Percentiles rank a stretch among this genome's conserved stretches.
Conservation (phyloP, 2,797 vertebrate genomes). For the Malacoraja senta region DNA sequence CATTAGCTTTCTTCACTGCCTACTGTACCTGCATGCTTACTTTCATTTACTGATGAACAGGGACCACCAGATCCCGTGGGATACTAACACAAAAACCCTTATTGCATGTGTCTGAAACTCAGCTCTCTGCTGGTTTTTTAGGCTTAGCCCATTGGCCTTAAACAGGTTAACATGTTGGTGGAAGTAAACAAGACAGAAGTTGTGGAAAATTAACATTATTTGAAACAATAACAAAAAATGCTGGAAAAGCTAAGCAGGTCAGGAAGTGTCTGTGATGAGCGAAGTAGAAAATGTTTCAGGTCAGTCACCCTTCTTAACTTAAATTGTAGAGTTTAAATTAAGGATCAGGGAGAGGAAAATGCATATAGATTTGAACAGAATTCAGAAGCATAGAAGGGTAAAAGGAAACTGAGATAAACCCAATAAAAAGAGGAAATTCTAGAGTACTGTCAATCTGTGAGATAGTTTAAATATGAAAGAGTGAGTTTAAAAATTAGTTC, state of each 20-base stretch:
- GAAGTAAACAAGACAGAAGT: background rate
- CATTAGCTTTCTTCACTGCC: too few species aligned
- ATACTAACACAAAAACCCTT: background rate
- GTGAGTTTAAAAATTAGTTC: background rate
- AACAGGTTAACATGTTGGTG: background rate
- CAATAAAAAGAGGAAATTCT: background rate
- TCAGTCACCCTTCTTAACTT: background rate
- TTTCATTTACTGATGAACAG: too few species aligned
- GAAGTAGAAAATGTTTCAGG: too few species aligned
- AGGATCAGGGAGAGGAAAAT: background rate
- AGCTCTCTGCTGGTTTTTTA: too few species aligned
- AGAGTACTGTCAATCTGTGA: background rate
- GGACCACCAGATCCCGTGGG: background rate
- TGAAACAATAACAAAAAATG: too few species aligned
- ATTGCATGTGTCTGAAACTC: too few species aligned
- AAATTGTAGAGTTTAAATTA: background rate
- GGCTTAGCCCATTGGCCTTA: background rate
- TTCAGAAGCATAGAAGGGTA: background rate
- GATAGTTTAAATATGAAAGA: background rate
- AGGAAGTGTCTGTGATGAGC: too few species aligned
- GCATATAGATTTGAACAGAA: background rate
- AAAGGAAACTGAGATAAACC: background rate
- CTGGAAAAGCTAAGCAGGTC: too few species aligned
- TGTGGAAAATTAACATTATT: background rate
- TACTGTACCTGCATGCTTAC: too few species aligned